Conservation (phyloP, 2,113 vertebrate genomes). For the Siniperca chuatsi region DNA sequence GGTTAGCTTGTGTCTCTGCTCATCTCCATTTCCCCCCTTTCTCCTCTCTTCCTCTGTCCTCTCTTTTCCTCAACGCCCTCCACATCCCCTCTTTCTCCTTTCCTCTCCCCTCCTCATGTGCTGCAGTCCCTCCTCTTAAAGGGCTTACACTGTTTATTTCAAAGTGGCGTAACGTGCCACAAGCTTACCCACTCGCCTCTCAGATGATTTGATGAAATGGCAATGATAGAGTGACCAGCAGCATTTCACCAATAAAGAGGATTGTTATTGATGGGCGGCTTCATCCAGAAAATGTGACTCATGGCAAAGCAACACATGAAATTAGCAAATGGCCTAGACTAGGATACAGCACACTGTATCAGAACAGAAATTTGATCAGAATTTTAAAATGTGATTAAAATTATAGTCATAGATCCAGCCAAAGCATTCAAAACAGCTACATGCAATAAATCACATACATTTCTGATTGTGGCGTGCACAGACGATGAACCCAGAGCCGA, state of each 20-base stretch:
- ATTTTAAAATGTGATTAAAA: constrained; percentile 15
- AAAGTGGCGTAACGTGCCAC: constrained; percentile 42
- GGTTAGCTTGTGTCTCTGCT: constrained; percentile 68
- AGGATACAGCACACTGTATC: not conserved
- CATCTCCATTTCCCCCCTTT: constrained; percentile 61
- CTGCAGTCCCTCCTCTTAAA: constrained; percentile 80
- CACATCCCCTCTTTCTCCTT: constrained; percentile 55
- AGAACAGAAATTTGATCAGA: not conserved
- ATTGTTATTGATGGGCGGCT: constrained; percentile 39
- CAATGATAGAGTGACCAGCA: constrained; percentile 41
- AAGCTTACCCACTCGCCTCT: constrained; percentile 31
- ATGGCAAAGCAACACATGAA: not conserved
- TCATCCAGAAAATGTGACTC: constrained; percentile 54
- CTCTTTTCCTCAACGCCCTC: constrained; percentile 54
- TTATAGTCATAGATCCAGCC: not conserved
- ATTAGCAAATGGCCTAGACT: constrained; percentile 42
- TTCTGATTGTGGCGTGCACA: constrained; percentile 49
- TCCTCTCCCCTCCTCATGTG: constrained; percentile 60
- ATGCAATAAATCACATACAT: constrained; percentile 25
- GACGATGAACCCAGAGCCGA: constrained; percentile 66
- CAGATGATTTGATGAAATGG: constrained; percentile 65
- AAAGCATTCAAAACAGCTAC: constrained; percentile 5
- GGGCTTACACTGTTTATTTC: constrained; percentile 76
- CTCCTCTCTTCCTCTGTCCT: constrained; percentile 54
- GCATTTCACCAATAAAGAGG: constrained; percentile 52